phyloP scores from a whole-genome alignment of 35 echinoderm and acorn worm species.

The Hemicentrotus pulcherrimus region DNA sequence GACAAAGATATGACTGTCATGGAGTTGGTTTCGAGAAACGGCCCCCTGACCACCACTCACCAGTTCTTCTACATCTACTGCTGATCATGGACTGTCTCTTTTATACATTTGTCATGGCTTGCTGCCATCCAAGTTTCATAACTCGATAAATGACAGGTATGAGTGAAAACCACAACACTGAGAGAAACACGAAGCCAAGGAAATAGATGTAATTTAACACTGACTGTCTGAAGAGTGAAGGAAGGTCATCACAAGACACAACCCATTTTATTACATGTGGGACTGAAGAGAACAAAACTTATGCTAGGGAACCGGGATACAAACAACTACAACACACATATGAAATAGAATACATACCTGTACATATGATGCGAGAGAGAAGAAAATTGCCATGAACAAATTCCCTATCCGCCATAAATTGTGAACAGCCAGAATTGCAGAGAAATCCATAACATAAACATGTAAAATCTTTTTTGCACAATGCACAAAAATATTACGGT shows the following conservation, averaged over 20 bases:
- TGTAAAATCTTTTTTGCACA: not conserved
- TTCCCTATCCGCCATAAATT: constrained; percentile 3
- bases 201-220: too few relatives aligned
- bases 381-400: not conserved
- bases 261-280: not conserved
- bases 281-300: not conserved
- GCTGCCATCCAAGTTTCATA: too few relatives aligned
- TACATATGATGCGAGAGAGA: not conserved
- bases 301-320: not conserved
- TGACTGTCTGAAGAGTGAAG: too few relatives aligned
- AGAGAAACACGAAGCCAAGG: too few relatives aligned
- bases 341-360: not conserved
- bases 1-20: too few relatives aligned
- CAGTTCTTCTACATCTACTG: not conserved
- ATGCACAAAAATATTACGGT: not conserved
- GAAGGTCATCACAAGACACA: too few relatives aligned
- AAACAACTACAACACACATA: not conserved
- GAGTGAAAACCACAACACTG: too few relatives aligned
- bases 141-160: too few relatives aligned
- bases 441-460: not conserved
- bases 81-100: not conserved
- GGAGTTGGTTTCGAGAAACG: too few relatives aligned
- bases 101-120: too few relatives aligned
- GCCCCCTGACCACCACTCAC: too few relatives aligned
- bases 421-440: not conserved